Evolutionary conservation across 2,888 invertebrate genomes (phyloP).

Genomic region (Thera britannica): DNA sequence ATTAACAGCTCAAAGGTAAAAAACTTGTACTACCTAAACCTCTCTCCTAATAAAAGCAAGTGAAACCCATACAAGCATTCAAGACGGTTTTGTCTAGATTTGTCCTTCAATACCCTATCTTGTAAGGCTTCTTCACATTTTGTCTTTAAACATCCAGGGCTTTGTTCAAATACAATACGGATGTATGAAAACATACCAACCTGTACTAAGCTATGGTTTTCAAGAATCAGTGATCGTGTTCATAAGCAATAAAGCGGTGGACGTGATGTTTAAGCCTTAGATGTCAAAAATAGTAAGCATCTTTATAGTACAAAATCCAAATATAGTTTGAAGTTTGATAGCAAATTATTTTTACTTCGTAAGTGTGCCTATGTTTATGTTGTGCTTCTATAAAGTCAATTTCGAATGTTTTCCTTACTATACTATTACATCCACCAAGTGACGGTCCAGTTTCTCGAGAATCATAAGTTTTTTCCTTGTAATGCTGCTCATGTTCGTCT

Average conservation of each 20-base stretch:
- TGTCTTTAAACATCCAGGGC: constrained; percentile 7
- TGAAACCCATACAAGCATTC: not conserved
- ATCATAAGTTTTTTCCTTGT: constrained; percentile 18
- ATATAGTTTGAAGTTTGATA: no score
- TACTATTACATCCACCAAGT: not conserved
- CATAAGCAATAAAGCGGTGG: not conserved
- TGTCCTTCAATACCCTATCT: constrained; percentile 12
- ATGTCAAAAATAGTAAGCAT: no score
- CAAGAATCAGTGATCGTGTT: not conserved
- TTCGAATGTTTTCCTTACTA: not conserved
- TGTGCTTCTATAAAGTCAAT: no score
- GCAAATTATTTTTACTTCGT: no score
- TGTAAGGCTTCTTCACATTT: constrained; percentile 3
- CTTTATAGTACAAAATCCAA: no score
- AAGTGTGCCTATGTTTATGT: no score
- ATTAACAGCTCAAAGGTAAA: not conserved
- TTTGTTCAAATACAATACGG: constrained; percentile 19
- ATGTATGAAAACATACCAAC: constrained; percentile 39
- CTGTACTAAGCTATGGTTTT: constrained; percentile 14
- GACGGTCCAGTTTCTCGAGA: not conserved
- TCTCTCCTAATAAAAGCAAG: not conserved
- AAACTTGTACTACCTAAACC: not conserved
- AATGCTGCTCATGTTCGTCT: constrained; percentile 37
- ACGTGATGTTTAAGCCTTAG: not conserved
- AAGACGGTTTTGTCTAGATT: constrained; percentile 9